Base-by-base conservation (phyloP, 2,888 invertebrate species). In the Clitarchus hookeri region DNA sequence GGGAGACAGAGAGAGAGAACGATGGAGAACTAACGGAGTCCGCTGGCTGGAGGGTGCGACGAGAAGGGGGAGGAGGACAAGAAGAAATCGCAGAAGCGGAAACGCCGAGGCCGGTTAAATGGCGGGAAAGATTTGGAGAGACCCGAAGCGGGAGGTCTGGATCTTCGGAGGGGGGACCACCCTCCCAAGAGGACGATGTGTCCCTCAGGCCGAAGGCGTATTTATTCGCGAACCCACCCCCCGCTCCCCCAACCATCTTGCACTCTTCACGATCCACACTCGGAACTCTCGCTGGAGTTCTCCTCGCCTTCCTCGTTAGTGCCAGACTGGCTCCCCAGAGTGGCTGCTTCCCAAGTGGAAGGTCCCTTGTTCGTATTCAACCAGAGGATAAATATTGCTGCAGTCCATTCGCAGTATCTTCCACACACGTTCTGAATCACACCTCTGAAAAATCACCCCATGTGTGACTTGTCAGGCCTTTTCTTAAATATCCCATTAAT, bases 121-220 rank as follows among this genome's bases (percentile, higher is more conserved):
- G 65, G 65, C n/a, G 65, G 65, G 65, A 65, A 65, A 65, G 65
- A 65, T 65, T 65, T 65, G 65, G 65, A 65, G n/a, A 16, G 65
- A 65, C 65, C n/a, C 19, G 65, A 65, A n/a, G 65, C 65, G 65
- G 65, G 23, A 1, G 65, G 53, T 19, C 53, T 53, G 16, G 6
- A 48, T 48, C 48, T 48, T 48, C 12, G 48, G 0, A 48, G 36
- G 48, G 48, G 65, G 19, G 23, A 23, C 8, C 8, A 16, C 65
- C 23, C 65, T 19, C 23, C 65, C 48, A 8, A 48, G n/a, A 23
- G n/a, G 8, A 65, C 65, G 19, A n/a, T n/a, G 65, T 65, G 65
- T 65, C 65, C 23, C 65, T 65, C 65, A 65, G n/a, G 48, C n/a
- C 65, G 23, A 65, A n/a, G 65, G n/a, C 65, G 65, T 65, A 65